These are phyloP conservation scores for Clostera curtula DNA, from an alignment of 2,888 invertebrate genomes.

Conservation along the genomic window DNA sequence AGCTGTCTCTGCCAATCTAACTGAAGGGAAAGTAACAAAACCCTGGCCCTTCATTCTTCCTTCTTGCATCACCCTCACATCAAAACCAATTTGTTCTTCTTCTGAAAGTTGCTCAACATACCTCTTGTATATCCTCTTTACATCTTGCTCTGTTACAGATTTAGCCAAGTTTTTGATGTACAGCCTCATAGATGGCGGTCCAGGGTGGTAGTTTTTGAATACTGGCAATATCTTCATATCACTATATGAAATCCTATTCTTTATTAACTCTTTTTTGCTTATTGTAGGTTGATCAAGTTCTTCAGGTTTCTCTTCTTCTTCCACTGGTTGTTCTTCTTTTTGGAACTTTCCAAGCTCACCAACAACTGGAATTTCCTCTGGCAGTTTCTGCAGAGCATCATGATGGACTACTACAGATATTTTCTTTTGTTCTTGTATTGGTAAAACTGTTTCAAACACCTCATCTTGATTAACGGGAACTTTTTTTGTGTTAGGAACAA, in stretches of 20 bases:
- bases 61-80: constrained; percentile 91
- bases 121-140: constrained; percentile 83
- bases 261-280: constrained; percentile 77
- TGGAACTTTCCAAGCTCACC: constrained; percentile 62
- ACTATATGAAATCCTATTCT: constrained; percentile 80
- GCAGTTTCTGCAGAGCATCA: constrained; percentile 46
- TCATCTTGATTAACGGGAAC: constrained; percentile 41
- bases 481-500: constrained; percentile 44
- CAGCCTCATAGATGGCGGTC: constrained; percentile 87
- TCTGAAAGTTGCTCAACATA: constrained; percentile 66
- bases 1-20: constrained; percentile 81
- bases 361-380: constrained; percentile 48
- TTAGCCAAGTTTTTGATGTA: constrained; percentile 95
- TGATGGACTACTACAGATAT: constrained; percentile 57
- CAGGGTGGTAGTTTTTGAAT: constrained; percentile 90
- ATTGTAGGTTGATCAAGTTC: constrained; percentile 61
- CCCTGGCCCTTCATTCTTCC: constrained; percentile 98
- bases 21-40: constrained; percentile 87
- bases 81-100: constrained; percentile 68
- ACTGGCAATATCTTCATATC: constrained; percentile 85
- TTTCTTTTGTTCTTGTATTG: constrained; percentile 53
- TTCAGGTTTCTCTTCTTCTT: constrained; percentile 19
- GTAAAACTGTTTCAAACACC: constrained; percentile 52
- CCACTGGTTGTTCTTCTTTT: constrained; percentile 36
- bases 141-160: constrained; percentile 82